Evolutionary conservation across 2,888 invertebrate genomes (phyloP).

Genomic region (Diachrysia chrysitis): DNA sequence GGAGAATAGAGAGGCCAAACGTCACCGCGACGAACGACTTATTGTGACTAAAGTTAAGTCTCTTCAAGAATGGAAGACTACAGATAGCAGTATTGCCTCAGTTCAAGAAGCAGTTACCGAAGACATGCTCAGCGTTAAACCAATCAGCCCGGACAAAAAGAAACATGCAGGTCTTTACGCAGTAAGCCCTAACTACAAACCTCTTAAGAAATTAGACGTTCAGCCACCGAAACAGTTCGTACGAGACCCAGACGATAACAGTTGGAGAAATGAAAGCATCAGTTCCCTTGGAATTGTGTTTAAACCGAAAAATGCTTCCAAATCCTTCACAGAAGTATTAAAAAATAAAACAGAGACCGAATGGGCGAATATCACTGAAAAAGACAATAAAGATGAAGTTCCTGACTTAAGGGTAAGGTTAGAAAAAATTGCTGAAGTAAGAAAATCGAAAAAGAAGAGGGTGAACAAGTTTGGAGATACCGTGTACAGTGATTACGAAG

Average conservation of each 20-base stretch:
- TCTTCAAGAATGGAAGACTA: neutral
- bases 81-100: neutral
- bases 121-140: conserved; percentile 73
- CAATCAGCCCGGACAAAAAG: conserved; percentile 69
- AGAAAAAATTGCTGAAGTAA: conserved; percentile 82
- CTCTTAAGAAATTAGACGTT: conserved; percentile 82
- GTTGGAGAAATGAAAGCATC: conserved; percentile 86
- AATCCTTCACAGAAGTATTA: conserved; percentile 82
- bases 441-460: conserved; percentile 81
- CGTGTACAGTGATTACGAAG: conserved; percentile 79
- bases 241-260: conserved; percentile 84
- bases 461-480: conserved; percentile 74
- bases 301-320: conserved; percentile 83
- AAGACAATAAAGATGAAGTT: conserved; percentile 70
- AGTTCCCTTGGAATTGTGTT: conserved; percentile 85
- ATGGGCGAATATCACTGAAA: conserved; percentile 71
- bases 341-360: conserved; percentile 84
- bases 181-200: conserved; percentile 79
- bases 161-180: conserved; percentile 72
- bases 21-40: conserved; percentile 50
- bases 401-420: conserved; percentile 79
- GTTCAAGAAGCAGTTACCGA: conserved; percentile 34
- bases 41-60: conserved; percentile 3
- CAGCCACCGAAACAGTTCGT: conserved; percentile 76
- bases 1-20: conserved; percentile 59